phyloP scores from a whole-genome alignment of 2,113 vertebrate species.

The Rhinolophus ferrumequinum region DNA sequence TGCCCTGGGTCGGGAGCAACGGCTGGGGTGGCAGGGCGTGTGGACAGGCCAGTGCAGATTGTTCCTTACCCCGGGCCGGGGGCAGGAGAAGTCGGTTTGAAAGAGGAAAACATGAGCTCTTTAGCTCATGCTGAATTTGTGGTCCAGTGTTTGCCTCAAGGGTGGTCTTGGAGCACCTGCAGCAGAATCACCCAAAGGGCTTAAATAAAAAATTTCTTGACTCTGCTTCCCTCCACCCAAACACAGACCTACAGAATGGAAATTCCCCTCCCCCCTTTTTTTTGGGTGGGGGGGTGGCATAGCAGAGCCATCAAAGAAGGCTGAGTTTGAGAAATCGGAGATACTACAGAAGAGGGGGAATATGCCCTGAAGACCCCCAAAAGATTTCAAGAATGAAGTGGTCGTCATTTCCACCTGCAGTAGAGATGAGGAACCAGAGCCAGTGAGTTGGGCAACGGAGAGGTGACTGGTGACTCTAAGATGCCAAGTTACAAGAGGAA shows the following conservation, averaged over 20 bases:
- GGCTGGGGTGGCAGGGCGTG: rapidly evolving
- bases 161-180: too few relatives aligned
- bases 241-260: background rate
- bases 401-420: rapidly evolving
- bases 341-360: background rate
- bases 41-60: too few relatives aligned
- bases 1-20: background rate
- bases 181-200: background rate
- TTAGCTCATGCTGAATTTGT: background rate
- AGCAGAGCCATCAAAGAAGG: background rate
- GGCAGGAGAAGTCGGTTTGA: too few relatives aligned
- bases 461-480: background rate
- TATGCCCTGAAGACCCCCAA: background rate
- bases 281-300: background rate
- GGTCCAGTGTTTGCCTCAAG: background rate
- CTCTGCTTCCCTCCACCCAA: rapidly evolving
- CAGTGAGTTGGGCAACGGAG: rapidly evolving
- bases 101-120: too few relatives aligned
- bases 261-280: background rate
- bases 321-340: background rate
- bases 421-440: rapidly evolving
- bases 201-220: rapidly evolving
- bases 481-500: background rate
- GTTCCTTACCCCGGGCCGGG: rapidly evolving
- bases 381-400: background rate